Evolutionary conservation across 2,797 vertebrate genomes (phyloP).

Genomic region (Phaenicophaeus curvirostris): DNA sequence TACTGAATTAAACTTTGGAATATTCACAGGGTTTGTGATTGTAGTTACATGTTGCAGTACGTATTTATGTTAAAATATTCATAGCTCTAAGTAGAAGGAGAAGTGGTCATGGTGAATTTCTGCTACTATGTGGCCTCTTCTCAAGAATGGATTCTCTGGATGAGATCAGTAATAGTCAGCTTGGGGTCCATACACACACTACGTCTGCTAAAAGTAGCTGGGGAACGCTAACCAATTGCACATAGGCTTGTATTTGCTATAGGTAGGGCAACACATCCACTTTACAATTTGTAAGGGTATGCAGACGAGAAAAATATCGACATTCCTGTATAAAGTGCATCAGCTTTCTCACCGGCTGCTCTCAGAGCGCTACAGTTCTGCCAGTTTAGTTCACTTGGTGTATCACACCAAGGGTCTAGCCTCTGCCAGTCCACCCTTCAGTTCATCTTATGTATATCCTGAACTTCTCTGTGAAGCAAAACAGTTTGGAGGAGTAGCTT

Average conservation of each 20-base stretch:
- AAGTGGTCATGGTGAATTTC: background rate
- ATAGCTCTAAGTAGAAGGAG: background rate
- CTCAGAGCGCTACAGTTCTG: background rate
- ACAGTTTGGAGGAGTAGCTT: background rate
- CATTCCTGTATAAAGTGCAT: background rate
- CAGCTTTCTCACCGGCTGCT: background rate
- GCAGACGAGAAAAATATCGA: background rate
- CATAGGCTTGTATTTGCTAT: background rate
- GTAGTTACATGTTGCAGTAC: background rate
- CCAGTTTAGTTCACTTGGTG: background rate
- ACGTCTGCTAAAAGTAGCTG: background rate
- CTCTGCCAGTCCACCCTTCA: background rate
- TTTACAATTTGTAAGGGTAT: background rate
- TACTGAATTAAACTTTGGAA: background rate
- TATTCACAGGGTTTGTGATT: background rate
- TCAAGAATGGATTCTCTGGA: background rate
- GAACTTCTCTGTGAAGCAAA: background rate
- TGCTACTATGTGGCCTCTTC: background rate
- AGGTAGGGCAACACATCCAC: background rate
- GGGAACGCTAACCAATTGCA: background rate
- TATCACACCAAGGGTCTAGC: background rate
- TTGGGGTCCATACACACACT: background rate
- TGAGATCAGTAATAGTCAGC: background rate
- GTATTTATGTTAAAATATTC: background rate
- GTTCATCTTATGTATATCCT: background rate